A percentile compares a stretch with the other conserved stretches of the same genome.
These are phyloP conservation scores for Thrips palmi DNA, from an alignment of 1,140 invertebrate species.

Conservation along the genomic window DNA sequence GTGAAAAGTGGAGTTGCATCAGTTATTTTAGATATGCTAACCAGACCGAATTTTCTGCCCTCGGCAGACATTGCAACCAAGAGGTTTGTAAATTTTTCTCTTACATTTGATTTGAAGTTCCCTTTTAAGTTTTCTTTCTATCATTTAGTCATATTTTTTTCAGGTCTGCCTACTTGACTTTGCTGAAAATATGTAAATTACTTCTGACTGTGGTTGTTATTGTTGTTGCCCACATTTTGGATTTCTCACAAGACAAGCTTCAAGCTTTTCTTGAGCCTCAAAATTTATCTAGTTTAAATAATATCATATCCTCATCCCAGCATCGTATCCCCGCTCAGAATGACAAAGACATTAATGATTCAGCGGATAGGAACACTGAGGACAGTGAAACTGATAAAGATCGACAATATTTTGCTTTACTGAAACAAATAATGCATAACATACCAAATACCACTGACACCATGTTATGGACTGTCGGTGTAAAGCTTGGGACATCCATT, in stretches of 20 bases:
- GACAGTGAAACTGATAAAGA: constrained; percentile 24
- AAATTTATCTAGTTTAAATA: too few relatives aligned
- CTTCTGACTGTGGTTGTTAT: constrained; percentile 58
- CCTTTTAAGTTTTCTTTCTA: background rate
- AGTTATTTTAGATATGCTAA: constrained; percentile 65
- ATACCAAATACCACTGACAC: constrained; percentile 46
- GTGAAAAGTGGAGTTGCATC: constrained; percentile 67
- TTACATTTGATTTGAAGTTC: constrained; percentile 1
- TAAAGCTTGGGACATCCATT: too few relatives aligned
- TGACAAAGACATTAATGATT: too few relatives aligned
- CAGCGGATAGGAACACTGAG: too few relatives aligned
- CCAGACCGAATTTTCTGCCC: constrained; percentile 71
- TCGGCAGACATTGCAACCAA: constrained; percentile 65
- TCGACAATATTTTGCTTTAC: constrained; percentile 29
- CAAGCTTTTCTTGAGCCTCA: too few relatives aligned
- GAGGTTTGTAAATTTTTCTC: constrained; percentile 24
- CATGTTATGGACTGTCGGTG: too few relatives aligned
- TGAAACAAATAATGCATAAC: constrained; percentile 47
- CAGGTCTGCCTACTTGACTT: constrained; percentile 66
- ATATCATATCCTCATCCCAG: too few relatives aligned
- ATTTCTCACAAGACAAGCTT: too few relatives aligned
- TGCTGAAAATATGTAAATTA: constrained; percentile 76
- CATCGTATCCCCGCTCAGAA: too few relatives aligned
- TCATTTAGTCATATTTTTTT: constrained; percentile 12
- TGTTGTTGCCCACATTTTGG: background rate